These are phyloP conservation scores for Ellobium chinense DNA, from an alignment of 2,888 invertebrate genomes.

Conservation along the genomic window DNA sequence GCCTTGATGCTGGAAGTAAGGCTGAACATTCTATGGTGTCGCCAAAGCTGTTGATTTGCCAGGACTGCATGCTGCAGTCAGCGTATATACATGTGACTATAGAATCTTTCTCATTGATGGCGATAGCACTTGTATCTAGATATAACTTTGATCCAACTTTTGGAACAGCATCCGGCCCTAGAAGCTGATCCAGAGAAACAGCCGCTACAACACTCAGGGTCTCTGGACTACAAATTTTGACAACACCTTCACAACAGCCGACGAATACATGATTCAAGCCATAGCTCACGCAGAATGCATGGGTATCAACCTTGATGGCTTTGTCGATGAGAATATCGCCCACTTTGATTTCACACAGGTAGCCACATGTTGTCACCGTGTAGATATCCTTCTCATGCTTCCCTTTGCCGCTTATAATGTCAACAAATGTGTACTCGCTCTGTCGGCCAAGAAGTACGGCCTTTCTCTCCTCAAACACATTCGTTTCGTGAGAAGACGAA, in stretches of 20 bases:
- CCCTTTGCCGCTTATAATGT: constrained; percentile 32
- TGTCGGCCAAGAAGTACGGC: constrained; percentile 39
- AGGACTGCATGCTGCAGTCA: constrained; percentile 37
- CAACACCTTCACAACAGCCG: constrained; percentile 35
- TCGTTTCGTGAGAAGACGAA: constrained; percentile 33
- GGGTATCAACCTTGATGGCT: constrained; percentile 29
- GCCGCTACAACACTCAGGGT: constrained; percentile 17
- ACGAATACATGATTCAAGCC: constrained; percentile 24
- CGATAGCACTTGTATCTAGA: constrained; percentile 18
- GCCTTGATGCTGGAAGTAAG: neutral
- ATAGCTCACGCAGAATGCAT: constrained; percentile 30
- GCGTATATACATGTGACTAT: constrained; percentile 41
- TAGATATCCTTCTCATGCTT: constrained; percentile 19
- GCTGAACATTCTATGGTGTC: constrained; percentile 18
- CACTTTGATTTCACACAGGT: constrained; percentile 34
- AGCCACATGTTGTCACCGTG: constrained; percentile 40
- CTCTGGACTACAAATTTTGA: constrained; percentile 41
- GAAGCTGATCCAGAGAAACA: constrained; percentile 10
- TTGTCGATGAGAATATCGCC: constrained; percentile 37
- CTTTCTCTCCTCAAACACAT: constrained; percentile 33
- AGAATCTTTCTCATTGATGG: constrained; percentile 26
- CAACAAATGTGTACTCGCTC: constrained; percentile 42
- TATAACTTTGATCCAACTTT: neutral
- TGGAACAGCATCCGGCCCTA: constrained; percentile 7
- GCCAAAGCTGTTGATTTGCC: constrained; percentile 25